A percentile compares a stretch with the other conserved stretches of the same genome.
Evolutionary conservation across 2,888 invertebrate species (phyloP).

Genomic region (Argyresthia albistria): DNA sequence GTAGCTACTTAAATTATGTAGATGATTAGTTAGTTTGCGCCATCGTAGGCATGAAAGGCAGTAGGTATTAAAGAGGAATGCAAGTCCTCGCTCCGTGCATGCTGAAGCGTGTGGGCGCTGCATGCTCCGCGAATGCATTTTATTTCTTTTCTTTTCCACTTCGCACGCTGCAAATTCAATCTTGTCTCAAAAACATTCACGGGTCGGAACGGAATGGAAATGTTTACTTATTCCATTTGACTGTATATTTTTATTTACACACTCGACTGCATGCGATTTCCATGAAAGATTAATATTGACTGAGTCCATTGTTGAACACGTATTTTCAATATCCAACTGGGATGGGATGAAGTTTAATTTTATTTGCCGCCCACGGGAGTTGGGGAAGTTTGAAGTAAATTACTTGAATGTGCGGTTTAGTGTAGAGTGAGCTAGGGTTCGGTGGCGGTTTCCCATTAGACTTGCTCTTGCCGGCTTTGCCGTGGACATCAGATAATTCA

Average conservation of each 20-base stretch:
- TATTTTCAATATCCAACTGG: neutral
- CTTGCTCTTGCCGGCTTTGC: slow-evolving; percentile 15
- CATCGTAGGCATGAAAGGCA: neutral
- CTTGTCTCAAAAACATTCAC: slow-evolving; percentile 37
- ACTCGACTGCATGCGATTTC: neutral
- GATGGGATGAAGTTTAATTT: neutral
- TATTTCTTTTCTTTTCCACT: slow-evolving; percentile 19
- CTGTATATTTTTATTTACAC: slow-evolving; percentile 17
- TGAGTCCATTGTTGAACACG: slow-evolving; percentile 4
- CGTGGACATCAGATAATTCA: slow-evolving; percentile 30
- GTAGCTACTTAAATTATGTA: neutral
- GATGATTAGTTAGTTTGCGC: neutral
- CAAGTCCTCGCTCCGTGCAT: slow-evolving; percentile 20
- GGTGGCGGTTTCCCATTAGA: slow-evolving; percentile 16
- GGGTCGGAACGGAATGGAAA: slow-evolving; percentile 35
- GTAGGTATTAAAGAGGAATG: slow-evolving; percentile 33
- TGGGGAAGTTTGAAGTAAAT: slow-evolving; percentile 17
- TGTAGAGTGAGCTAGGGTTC: slow-evolving; percentile 22
- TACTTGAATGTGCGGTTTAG: slow-evolving; percentile 24
- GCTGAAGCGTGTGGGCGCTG: slow-evolving; percentile 31
- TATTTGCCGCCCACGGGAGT: slow-evolving; percentile 13
- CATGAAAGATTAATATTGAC: slow-evolving; percentile 18
- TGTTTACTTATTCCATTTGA: slow-evolving; percentile 33
- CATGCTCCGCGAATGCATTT: slow-evolving; percentile 14
- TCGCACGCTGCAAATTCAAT: slow-evolving; percentile 39